Percentiles rank a stretch among this genome's conserved stretches.
phyloP scores from a whole-genome alignment of 2,888 invertebrate species.

The Antheraea yamamai region DNA sequence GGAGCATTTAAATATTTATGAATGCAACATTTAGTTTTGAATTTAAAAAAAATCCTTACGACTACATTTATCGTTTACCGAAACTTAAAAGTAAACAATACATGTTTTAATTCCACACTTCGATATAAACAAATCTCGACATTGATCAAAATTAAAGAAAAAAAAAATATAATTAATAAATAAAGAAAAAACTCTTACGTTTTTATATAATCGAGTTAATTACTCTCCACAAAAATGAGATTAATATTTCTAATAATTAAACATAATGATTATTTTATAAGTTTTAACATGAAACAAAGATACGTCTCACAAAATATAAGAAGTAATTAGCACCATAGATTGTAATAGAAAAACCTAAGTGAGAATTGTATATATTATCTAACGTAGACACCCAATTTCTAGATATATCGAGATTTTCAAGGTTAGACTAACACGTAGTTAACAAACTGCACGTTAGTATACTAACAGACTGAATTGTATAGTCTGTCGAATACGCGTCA shows the following conservation, averaged over 20 bases:
- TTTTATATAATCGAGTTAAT: background rate
- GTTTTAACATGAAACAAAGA: background rate
- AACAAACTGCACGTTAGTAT: too few relatives aligned
- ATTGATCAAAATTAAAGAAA: background rate
- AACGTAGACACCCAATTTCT: too few relatives aligned
- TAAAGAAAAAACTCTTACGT: background rate
- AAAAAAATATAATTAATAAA: background rate
- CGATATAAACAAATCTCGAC: background rate
- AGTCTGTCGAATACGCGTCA: too few relatives aligned
- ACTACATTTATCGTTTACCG: background rate
- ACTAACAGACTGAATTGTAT: too few relatives aligned
- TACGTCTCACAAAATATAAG: constrained; percentile 15
- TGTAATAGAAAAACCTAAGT: constrained; percentile 23
- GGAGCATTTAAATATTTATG: background rate
- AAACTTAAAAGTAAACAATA: background rate
- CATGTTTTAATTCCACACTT: background rate
- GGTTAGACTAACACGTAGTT: too few relatives aligned
- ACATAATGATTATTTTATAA: background rate
- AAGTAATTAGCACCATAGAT: constrained; percentile 49
- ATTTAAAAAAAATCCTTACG: background rate
- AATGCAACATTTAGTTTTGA: background rate
- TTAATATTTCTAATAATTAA: constrained; percentile 5
- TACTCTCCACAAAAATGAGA: background rate
- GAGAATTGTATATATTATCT: background rate
- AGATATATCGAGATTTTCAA: too few relatives aligned